phyloP scores from a whole-genome alignment of 1,140 invertebrate genomes.

The Pemphigus obesinymphae region DNA sequence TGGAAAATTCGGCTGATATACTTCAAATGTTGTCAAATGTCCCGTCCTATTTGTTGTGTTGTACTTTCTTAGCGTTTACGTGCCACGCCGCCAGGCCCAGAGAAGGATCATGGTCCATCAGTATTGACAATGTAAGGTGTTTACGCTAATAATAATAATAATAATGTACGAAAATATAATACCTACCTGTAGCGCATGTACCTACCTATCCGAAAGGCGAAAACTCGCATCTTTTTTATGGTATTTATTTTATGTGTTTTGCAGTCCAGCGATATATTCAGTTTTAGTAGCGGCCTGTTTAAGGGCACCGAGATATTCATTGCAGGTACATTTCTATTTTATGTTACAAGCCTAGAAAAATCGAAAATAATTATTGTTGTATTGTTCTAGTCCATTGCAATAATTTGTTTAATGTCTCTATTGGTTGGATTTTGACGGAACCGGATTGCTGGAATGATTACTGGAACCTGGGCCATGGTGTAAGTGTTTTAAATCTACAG shows the following conservation, averaged over 20 bases:
- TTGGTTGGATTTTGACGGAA: slow-evolving; percentile 19
- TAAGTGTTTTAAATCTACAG: neutral
- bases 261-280: neutral
- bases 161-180: no score
- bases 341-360: neutral
- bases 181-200: no score
- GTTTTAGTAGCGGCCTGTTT: neutral
- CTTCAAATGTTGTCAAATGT: slow-evolving; percentile 39
- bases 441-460: neutral
- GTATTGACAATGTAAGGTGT: neutral
- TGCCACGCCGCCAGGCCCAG: neutral
- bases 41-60: slow-evolving; percentile 1
- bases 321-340: neutral
- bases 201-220: no score
- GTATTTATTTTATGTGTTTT: neutral
- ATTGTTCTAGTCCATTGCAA: neutral
- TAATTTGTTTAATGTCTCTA: slow-evolving; percentile 1
- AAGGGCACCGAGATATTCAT: slow-evolving; percentile 8
- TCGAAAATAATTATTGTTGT: neutral
- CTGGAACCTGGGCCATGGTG: neutral
- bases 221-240: neutral
- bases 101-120: slow-evolving; percentile 10
- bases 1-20: neutral
- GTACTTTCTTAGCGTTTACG: neutral
- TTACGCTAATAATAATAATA: neutral